Evolutionary conservation across 2,888 invertebrate genomes (phyloP).

Genomic region (Pedicia rivosa): DNA sequence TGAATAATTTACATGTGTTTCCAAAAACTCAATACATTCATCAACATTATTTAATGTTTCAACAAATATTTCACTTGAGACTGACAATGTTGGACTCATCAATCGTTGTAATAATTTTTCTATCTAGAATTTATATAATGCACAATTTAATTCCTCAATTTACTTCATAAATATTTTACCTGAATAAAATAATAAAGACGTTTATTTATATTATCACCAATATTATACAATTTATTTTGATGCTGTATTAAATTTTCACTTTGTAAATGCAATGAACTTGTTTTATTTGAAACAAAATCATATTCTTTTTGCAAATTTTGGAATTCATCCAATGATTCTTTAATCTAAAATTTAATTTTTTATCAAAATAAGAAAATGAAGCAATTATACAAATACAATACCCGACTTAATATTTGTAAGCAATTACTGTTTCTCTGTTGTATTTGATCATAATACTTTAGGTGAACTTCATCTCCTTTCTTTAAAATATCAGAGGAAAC

Average conservation of each 20-base stretch:
- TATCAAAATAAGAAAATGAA: neutral
- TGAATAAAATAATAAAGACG: conserved; percentile 75
- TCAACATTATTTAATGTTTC: conserved; percentile 70
- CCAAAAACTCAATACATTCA: conserved; percentile 71
- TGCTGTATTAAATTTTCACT: conserved; percentile 85
- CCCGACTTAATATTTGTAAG: conserved; percentile 40
- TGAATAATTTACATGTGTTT: conserved; percentile 47
- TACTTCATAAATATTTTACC: conserved; percentile 59
- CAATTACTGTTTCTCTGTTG: conserved; percentile 50
- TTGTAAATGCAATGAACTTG: conserved; percentile 76
- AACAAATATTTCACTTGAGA: conserved; percentile 71
- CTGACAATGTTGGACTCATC: conserved; percentile 62
- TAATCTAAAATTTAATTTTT: conserved; percentile 33
- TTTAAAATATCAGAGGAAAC: neutral
- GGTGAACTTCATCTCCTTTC: conserved; percentile 41
- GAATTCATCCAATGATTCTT: conserved; percentile 52
- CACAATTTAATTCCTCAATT: too few species aligned
- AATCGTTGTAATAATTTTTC: conserved; percentile 42
- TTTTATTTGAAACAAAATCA: conserved; percentile 77
- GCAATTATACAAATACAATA: conserved; percentile 16
- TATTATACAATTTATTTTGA: conserved; percentile 65
- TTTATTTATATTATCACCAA: conserved; percentile 63
- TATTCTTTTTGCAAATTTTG: conserved; percentile 60
- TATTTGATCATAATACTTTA: conserved; percentile 54
- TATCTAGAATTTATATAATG: conserved; percentile 16